These are phyloP conservation scores for Lophochroa leadbeateri DNA, from an alignment of 2,113 vertebrate species.

Conservation along the genomic window DNA sequence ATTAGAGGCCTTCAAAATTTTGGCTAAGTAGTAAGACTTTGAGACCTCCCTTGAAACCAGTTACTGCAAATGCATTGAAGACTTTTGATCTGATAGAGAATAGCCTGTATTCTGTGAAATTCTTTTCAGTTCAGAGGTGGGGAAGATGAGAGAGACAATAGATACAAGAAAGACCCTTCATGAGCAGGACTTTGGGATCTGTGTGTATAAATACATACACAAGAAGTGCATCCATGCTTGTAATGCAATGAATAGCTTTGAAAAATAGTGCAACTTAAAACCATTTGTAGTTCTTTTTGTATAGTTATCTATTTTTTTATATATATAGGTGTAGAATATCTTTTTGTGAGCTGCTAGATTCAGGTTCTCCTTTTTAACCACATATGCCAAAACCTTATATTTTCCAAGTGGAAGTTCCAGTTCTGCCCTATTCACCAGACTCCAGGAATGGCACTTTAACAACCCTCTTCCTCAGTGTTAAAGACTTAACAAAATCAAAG, in stretches of 20 bases:
- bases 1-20: neutral
- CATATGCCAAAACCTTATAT: neutral
- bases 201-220: neutral
- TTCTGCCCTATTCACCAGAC: neutral
- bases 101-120: neutral
- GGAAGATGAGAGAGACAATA: neutral
- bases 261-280: neutral
- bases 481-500: constrained; percentile 15
- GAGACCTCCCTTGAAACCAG: neutral
- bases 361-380: neutral
- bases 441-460: neutral
- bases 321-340: neutral
- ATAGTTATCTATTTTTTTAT: neutral
- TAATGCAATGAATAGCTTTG: neutral
- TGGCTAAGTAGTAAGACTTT: neutral
- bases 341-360: neutral
- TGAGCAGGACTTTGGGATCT: neutral
- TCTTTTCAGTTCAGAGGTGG: neutral
- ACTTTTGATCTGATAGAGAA: neutral
- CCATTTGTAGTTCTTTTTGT: neutral
- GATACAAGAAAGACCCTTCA: neutral
- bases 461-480: neutral
- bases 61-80: neutral
- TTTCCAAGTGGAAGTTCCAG: neutral
- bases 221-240: neutral